Evolutionary conservation across 2,888 invertebrate species (phyloP), one percentile per base, ranked within the genome.

Genomic region (Anarsia innoxiella): DNA sequence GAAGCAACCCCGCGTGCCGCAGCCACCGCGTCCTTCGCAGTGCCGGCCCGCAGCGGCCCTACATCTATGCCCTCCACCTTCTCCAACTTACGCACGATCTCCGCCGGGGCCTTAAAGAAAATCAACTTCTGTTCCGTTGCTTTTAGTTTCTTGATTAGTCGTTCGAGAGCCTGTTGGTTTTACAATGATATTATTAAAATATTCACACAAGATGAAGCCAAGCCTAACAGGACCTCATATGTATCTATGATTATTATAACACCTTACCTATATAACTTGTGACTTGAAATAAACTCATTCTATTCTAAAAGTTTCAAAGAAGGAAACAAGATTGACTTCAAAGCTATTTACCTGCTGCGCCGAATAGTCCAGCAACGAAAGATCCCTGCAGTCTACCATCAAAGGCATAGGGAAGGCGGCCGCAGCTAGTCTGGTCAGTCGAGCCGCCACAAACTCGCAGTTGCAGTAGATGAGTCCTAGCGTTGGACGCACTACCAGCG

Each of bases 401-500:
- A 67, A 88, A 8, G 83, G 63, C 30, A 68, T 51, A 25, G 82
- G 47, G 73, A 64, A 41, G 66, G 64, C n/a, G 75, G 36, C 26
- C 23, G 65, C 45, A 19, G 86, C 87, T 5, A 87, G 83, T 33
- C 85, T 73, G 23, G 68, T 67, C 34, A 92, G 75, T 51, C 86
- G 85, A 31, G 86, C 78, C 4, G 88, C 85, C 27, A 93, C 65
- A 48, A 86, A 87, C 64, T 91, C 91, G 2, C 15, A 93, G 88
- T 74, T 91, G 94, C 59, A 88, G 89, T 34, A 93, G 71, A n/a
- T n/a, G n/a, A n/a, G n/a, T 33, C 91, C 91, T 33, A 88, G 71
- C 46, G 89, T 86, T 1, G 92, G 90, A 48, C 87, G 87, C 14
- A 91, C 73, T 39, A 37, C 37, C 23, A 36, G 11, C 45, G 48